Evolutionary conservation across 2,113 vertebrate genomes (phyloP), one percentile per base, ranked within the genome.

Genomic region (Etia nguti): DNA sequence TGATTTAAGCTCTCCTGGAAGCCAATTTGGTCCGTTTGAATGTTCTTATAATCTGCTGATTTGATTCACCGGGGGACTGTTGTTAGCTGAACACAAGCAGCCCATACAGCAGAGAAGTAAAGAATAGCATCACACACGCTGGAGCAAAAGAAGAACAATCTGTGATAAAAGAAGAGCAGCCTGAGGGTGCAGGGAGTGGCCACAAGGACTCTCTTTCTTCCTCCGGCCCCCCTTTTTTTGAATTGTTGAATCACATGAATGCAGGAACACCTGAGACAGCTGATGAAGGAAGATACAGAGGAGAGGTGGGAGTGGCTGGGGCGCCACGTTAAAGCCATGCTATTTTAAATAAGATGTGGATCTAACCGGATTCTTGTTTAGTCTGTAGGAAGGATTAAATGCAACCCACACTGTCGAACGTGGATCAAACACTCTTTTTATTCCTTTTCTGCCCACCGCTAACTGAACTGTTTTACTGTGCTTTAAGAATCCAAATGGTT

Each of bases 1-100:
- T 95, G 94, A 95, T 96, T 96, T 93, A 81, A 95, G 91, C 92
- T 91, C 89, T 94, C 95, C 94, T 96, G 92, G 90, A 96, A 96
- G 95, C 94, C 93, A 96, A 94, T 96, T 95, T 95, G 87, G 92
- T 87, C 90, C 88, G 60, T 94, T 94, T 95, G 92, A 93, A 90
- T 95, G 93, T 92, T 95, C 90, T 91, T 91, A 89, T 93, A 95
- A 96, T 95, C 93, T 94, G 81, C 90, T 92, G 93, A 93, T 95
- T 96, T 94, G 89, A 96, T 94, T 94, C 93, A 94, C 70, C 11
- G 8, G 81, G 89, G 92, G 91, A 93, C 87, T 84, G 85, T 89
- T 93, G 93, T 94, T 91, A 86, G 91, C 82, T 75, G 88, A 88
- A 85, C 88, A 86, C 87, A 91, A 92, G 89, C 87, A 88, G 88